Evolutionary conservation across 2,888 invertebrate genomes (phyloP).

Genomic region (Macropis europaea): DNA sequence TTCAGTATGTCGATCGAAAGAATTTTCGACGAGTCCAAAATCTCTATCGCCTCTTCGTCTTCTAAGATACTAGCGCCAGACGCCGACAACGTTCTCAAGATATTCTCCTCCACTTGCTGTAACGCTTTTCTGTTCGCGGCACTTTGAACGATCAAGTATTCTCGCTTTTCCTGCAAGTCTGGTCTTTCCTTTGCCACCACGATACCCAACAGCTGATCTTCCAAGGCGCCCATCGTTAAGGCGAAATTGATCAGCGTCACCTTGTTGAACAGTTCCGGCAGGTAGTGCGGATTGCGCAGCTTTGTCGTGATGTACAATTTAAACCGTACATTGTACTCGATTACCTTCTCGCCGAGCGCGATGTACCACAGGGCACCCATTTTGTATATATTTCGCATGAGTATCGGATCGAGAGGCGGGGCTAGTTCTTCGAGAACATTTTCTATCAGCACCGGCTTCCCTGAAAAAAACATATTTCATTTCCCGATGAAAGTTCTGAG

Average conservation of each 20-base stretch:
- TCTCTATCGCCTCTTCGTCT: slow-evolving; percentile 84
- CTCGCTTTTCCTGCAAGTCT: slow-evolving; percentile 83
- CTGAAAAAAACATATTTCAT: slow-evolving; percentile 51
- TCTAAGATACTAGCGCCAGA: slow-evolving; percentile 84
- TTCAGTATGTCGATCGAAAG: slow-evolving; percentile 82
- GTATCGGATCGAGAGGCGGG: slow-evolving; percentile 82
- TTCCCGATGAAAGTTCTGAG: neutral
- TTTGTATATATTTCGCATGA: slow-evolving; percentile 81
- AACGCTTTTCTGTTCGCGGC: slow-evolving; percentile 82
- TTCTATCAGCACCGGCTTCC: slow-evolving; percentile 85
- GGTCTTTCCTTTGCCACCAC: slow-evolving; percentile 85
- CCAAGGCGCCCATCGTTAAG: slow-evolving; percentile 83
- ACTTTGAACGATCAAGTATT: slow-evolving; percentile 82
- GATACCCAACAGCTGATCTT: slow-evolving; percentile 84
- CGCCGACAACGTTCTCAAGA: slow-evolving; percentile 83
- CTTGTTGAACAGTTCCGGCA: slow-evolving; percentile 83
- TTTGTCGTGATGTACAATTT: slow-evolving; percentile 81
- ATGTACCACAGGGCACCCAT: slow-evolving; percentile 81
- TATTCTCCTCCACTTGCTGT: slow-evolving; percentile 84
- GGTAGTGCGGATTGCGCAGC: slow-evolving; percentile 82
- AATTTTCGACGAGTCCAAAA: slow-evolving; percentile 84
- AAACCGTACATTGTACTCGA: slow-evolving; percentile 82
- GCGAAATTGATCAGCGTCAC: slow-evolving; percentile 85
- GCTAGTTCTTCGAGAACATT: slow-evolving; percentile 82
- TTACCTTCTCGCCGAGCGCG: slow-evolving; percentile 80